Evolutionary conservation across 2,888 invertebrate genomes (phyloP), one percentile per base, ranked within the genome.

Genomic region (Lepidonotus clava): DNA sequence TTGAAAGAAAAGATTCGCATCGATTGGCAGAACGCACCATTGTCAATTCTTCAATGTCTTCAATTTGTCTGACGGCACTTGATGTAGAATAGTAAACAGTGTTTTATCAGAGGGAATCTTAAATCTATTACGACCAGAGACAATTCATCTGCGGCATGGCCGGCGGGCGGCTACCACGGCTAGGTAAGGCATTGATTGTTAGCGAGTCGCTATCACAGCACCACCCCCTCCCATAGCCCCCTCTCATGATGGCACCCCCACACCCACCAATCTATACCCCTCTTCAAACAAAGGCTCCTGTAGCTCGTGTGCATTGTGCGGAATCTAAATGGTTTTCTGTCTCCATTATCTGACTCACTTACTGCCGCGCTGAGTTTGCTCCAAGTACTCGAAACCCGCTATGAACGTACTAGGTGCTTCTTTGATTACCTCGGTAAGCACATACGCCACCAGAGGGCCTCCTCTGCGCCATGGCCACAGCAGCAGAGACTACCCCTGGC

Each of bases 61-160:
- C 46, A 80, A 80, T 80, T 80, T 80, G 80, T 80, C 80, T 80
- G 46, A 80, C 41, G 80, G 41, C 80, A 80, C 46, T 80, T 80
- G 80, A 80, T 80, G 80, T 46, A 51, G 80, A 80, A 80, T 51
- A 80, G 41, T 51, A 80, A 80, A 46, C 46, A 32, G 41, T 2
- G 80, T 80, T 80, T 80, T 80, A 80, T 28, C 24, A 41, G 41
- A 51, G 51, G 28, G n/a, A 41, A 32, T 46, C 51, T 80, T 80
- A 51, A 80, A 80, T 80, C 80, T 46, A 80, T 80, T 46, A 71
- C 38, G 36, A 38, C 71, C 34, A 38, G 36, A 34, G 6, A 1
- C 71, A 38, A 34, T 38, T 71, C 38, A 34, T 38, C 71, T 32
- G 66, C 34, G 5, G 66, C 32, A 5, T 32, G 56, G 66, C 66